Conservation (phyloP, 64 coral and sea anemone species). For the Montipora sp. region DNA sequence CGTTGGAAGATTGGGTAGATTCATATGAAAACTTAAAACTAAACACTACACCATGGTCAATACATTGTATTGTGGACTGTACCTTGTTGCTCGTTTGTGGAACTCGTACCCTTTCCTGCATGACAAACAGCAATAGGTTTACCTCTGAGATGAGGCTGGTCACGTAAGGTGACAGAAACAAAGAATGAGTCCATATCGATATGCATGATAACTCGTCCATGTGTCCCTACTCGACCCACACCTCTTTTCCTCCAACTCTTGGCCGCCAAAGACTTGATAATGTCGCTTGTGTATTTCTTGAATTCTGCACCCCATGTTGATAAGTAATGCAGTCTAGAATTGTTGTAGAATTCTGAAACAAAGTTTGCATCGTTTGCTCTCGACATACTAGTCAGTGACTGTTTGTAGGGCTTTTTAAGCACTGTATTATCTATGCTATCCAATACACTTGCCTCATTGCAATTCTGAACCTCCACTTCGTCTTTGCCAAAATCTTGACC, state of each 20-base stretch:
- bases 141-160: conserved; percentile 76
- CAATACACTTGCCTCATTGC: too few species aligned
- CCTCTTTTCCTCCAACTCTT: conserved; percentile 27
- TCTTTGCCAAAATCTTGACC: not conserved
- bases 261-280: conserved; percentile 60
- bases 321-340: conserved; percentile 93
- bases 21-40: too few species aligned
- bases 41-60: too few species aligned
- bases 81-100: conserved; percentile 59
- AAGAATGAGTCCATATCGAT: conserved; percentile 99
- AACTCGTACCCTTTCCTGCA: conserved; percentile 64
- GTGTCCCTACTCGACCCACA: not conserved
- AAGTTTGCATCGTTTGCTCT: conserved; percentile 94
- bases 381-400: not conserved
- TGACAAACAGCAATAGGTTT: conserved; percentile 98
- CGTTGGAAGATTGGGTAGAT: too few species aligned
- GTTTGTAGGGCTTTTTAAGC: conserved; percentile 7
- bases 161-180: conserved; percentile 85
- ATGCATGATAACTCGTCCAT: conserved; percentile 90
- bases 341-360: conserved; percentile 87
- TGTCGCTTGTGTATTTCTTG: conserved; percentile 87
- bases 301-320: conserved; percentile 95
- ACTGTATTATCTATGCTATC: too few species aligned
- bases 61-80: too few species aligned
- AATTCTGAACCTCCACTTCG: not conserved